These are phyloP conservation scores for Sinella curviseta DNA, from an alignment of 1,140 invertebrate genomes.

Conservation along the genomic window DNA sequence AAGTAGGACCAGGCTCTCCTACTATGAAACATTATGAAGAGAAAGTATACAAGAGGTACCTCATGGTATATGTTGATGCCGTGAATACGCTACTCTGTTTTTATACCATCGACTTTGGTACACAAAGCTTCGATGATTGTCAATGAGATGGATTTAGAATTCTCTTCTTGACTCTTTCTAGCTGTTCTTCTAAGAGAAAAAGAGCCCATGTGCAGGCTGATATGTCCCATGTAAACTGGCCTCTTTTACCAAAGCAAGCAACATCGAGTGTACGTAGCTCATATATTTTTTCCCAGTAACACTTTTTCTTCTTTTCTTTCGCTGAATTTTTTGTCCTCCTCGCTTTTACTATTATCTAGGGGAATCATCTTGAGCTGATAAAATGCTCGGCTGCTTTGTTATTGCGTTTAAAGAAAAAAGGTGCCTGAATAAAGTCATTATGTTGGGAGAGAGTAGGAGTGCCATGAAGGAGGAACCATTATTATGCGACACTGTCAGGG, in stretches of 20 bases:
- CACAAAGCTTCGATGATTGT: conserved; percentile 1
- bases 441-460: neutral
- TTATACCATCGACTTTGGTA: neutral
- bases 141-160: conserved; percentile 17
- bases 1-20: no score
- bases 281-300: neutral
- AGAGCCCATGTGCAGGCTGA: neutral
- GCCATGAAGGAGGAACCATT: neutral
- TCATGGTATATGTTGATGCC: neutral
- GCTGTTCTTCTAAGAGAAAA: neutral
- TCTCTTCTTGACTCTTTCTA: neutral
- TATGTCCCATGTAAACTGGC: neutral
- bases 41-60: no score
- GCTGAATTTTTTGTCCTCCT: neutral
- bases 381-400: neutral
- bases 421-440: neutral
- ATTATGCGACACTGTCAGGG: neutral
- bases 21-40: no score
- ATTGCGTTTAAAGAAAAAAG: neutral
- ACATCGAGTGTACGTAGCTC: no score
- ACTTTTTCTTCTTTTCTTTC: neutral
- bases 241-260: no score
- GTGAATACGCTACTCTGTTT: no score
- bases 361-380: conserved; percentile 14
- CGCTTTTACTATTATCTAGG: neutral